phyloP scores from a whole-genome alignment of 2,113 vertebrate species.

The Marmota monax region DNA sequence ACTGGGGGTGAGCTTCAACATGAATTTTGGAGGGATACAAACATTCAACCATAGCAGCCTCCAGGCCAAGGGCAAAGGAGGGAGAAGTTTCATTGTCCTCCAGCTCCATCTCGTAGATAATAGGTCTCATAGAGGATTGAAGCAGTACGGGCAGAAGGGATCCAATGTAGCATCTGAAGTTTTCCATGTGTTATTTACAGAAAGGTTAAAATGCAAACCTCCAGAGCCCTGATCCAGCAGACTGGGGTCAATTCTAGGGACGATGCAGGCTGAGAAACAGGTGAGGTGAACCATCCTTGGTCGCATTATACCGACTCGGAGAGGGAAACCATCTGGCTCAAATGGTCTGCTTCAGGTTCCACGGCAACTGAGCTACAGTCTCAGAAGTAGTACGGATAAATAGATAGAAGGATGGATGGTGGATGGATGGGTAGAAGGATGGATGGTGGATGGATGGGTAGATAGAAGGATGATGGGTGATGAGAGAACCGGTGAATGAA shows the following conservation, averaged over 20 bases:
- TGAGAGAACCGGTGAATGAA: not conserved
- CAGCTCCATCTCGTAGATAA: not conserved
- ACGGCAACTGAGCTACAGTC: not conserved
- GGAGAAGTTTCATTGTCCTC: not conserved
- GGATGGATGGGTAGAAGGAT: not conserved
- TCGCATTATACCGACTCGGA: too few relatives aligned
- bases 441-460: not conserved
- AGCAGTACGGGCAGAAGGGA: not conserved
- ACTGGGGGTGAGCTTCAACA: not conserved
- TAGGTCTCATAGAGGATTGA: not conserved
- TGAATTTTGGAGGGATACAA: not conserved
- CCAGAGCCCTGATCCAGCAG: not conserved
- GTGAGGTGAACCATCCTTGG: not conserved
- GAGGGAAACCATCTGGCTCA: not conserved
- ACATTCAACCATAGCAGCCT: not conserved
- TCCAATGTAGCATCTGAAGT: not conserved
- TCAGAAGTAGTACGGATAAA: accelerated
- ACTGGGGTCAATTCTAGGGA: not conserved
- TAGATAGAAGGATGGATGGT: not conserved
- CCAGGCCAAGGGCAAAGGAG: not conserved
- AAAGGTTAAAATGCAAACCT: not conserved
- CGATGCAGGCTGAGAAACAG: not conserved
- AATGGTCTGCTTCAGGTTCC: not conserved
- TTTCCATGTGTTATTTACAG: not conserved
- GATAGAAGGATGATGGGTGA: not conserved